Conservation (phyloP, 2,113 vertebrate genomes). For the Percopsis transmontana region DNA sequence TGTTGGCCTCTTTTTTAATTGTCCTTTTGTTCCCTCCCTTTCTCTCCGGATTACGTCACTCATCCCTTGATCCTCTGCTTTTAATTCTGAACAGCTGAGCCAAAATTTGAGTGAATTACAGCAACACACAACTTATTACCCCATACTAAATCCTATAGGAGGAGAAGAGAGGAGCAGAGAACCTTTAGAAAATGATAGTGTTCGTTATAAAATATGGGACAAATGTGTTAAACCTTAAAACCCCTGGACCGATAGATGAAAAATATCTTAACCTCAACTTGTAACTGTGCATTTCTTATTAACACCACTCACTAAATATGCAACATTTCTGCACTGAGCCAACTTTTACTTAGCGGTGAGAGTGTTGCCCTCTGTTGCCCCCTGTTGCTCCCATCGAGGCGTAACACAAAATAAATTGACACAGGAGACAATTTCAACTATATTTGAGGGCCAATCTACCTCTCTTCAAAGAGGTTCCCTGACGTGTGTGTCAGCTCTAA, state of each 20-base stretch:
- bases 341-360: slow-evolving; percentile 57
- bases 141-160: slow-evolving; percentile 52
- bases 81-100: slow-evolving; percentile 78
- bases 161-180: slow-evolving; percentile 29
- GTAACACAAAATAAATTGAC: slow-evolving; percentile 76
- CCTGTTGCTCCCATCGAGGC: slow-evolving; percentile 58
- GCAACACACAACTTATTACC: slow-evolving; percentile 48
- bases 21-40: slow-evolving; percentile 2
- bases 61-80: slow-evolving; percentile 76
- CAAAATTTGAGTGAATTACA: slow-evolving; percentile 61
- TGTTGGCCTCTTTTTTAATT: background rate
- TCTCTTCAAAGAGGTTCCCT: slow-evolving; percentile 61
- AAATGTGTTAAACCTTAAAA: too few species aligned
- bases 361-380: slow-evolving; percentile 46
- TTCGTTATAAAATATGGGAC: too few species aligned
- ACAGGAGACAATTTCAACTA: slow-evolving; percentile 69
- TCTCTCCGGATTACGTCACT: slow-evolving; percentile 75
- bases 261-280: background rate
- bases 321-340: slow-evolving; percentile 10
- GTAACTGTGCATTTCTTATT: background rate
- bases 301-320: background rate
- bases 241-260: too few species aligned
- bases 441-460: slow-evolving; percentile 54
- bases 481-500: slow-evolving; percentile 68
- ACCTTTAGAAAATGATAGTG: background rate